Conservation (phyloP, 2,888 invertebrate genomes). For the Lamellibrachia satsuma region DNA sequence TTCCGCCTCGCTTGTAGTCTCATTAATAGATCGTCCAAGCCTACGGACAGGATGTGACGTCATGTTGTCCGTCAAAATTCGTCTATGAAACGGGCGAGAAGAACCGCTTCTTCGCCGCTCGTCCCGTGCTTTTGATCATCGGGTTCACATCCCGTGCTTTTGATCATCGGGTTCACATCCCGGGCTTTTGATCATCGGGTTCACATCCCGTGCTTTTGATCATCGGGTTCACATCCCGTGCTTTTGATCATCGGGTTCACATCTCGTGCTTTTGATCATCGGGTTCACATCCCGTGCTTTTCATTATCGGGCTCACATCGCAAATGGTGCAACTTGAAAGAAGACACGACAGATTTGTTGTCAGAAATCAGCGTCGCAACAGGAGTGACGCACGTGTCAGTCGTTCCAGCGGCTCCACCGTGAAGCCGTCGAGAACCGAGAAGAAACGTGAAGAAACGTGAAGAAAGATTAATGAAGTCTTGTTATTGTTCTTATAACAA, state of each 20-base stretch:
- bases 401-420: not conserved
- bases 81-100: not conserved
- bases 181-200: not conserved
- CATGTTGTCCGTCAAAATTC: not conserved
- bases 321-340: not conserved
- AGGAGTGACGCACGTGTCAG: not conserved
- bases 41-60: not conserved
- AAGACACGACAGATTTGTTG: not conserved
- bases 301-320: not conserved
- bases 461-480: too few relatives aligned
- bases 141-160: not conserved
- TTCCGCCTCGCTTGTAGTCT: too few relatives aligned
- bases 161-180: not conserved
- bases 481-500: too few relatives aligned
- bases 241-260: not conserved
- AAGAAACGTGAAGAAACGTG: too few relatives aligned
- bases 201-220: not conserved
- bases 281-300: too few relatives aligned
- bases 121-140: not conserved
- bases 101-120: not conserved
- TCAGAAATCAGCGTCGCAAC: not conserved
- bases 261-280: not conserved
- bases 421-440: not conserved
- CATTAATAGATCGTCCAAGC: not conserved
- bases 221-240: too few relatives aligned